Percentiles rank a stretch among this genome's conserved stretches.
These are phyloP conservation scores for cattle (Bos taurus) DNA, from an alignment of 2,113 vertebrate species.

Conservation along the genomic window DNA sequence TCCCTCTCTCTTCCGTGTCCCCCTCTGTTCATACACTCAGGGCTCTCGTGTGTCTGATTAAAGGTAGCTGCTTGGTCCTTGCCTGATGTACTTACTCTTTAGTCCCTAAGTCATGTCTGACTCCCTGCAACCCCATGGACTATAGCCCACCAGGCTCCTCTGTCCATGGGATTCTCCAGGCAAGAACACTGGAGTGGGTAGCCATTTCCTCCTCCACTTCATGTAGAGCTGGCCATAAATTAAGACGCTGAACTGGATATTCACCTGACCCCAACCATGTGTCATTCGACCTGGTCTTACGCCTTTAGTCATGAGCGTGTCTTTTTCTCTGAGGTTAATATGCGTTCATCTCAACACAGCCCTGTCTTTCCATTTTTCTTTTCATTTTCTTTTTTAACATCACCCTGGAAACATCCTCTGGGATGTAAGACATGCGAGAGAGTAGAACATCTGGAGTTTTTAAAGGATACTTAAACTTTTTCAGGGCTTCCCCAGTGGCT, in stretches of 20 bases:
- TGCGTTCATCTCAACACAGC: background rate
- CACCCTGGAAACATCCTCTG: background rate
- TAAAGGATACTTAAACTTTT: background rate
- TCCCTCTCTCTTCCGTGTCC: background rate
- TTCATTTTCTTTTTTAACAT: background rate
- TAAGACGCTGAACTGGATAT: background rate
- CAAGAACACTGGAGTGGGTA: background rate
- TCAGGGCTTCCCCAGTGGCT: background rate
- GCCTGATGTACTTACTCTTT: background rate
- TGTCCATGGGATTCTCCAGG: background rate
- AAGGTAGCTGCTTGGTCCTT: background rate
- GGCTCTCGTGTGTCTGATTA: background rate
- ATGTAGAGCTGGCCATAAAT: accelerated
- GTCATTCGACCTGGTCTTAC: accelerated
- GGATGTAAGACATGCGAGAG: background rate
- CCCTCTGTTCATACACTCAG: background rate
- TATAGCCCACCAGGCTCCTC: background rate
- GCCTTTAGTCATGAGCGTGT: background rate
- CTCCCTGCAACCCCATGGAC: background rate
- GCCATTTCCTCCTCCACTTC: background rate
- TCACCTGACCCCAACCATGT: accelerated
- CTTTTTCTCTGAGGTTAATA: background rate
- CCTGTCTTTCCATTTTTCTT: background rate
- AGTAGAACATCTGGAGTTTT: background rate
- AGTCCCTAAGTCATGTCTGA: background rate